Base-by-base conservation (phyloP, 2,797 vertebrate species). In the Betta splendens region DNA sequence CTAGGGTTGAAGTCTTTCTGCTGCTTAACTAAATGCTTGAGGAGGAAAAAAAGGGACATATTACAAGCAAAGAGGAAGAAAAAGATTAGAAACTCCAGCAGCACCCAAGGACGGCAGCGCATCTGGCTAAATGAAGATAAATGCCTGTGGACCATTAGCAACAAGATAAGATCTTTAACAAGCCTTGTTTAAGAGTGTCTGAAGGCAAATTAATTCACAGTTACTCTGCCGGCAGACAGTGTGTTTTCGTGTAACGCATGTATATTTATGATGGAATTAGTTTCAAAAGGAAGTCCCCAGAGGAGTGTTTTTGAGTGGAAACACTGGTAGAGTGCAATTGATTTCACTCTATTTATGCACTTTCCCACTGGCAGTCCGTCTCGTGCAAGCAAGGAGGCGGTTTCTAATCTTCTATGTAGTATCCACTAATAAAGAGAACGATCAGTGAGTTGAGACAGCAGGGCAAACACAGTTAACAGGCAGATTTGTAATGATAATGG, bases 261-360 rank as follows among this genome's bases (percentile, higher is more conserved):
- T 92, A 91, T 92, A 93, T 93, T 93, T 92, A 92, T 91, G 91
- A 92, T 88, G 83, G 86, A 92, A 93, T 93, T 92, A 89, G 88
- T 90, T 89, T 89, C 85, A 89, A 90, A 92, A 91, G 85, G 89
- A 92, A 91, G 80, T 89, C 89, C 91, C 90, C 87, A 89, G 84
- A 89, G 90, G 90, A 92, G 89, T 55, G 81, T 88, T 93, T 91
- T 93, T 89, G 83, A 88, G 90, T 88, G 83, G 90, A 93, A 91
- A 91, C 87, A 81, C 80, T 86, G 87, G 69, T 90, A 83, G 89
- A 87, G 84, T 77, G 83, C 89, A 90, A 92, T 93, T 93, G 91
- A 93, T 92, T 92, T 90, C 79, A 85, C 87, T 87, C 86, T 89
- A 89, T 92, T 93, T 92, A 92, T 91, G 87, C 88, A 82, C 88